Conservation (phyloP, 2,797 vertebrate genomes). For the Loriculus beryllinus region DNA sequence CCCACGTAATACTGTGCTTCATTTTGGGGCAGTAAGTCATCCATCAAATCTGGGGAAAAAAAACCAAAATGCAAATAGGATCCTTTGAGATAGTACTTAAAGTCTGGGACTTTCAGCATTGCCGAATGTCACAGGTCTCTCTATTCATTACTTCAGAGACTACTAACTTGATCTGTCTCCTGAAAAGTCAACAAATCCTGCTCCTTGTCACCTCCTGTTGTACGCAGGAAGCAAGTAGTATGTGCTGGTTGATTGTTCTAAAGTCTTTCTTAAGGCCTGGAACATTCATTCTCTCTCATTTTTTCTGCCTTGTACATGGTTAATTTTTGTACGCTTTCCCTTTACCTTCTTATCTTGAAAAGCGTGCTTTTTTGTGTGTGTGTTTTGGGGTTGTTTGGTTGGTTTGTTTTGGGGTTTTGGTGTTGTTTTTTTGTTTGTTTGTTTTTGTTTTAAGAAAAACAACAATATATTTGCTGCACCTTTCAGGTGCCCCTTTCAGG, state of each 20-base stretch:
- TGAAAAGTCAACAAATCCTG: not conserved
- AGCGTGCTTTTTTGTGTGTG: not conserved
- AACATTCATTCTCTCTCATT: not conserved
- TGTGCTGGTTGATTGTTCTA: not conserved
- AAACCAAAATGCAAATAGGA: not conserved
- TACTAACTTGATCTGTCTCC: not conserved
- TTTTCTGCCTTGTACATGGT: not conserved
- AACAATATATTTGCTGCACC: not conserved
- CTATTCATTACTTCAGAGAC: not conserved
- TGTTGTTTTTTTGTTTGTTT: not conserved
- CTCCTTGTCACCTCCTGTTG: not conserved
- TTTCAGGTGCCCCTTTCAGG: not conserved
- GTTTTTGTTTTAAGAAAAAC: not conserved
- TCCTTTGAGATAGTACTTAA: not conserved
- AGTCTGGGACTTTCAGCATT: not conserved
- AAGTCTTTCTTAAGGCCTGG: not conserved
- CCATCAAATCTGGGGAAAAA: not conserved
- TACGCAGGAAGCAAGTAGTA: accelerated
- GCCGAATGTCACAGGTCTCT: not conserved
- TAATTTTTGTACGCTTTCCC: not conserved
- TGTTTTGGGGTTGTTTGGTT: too few species aligned
- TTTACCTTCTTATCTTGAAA: not conserved
- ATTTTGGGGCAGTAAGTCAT: not conserved
- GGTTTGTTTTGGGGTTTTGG: not conserved
- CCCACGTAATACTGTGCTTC: not conserved